A percentile compares a stretch with the other conserved stretches of the same genome.
phyloP scores from a whole-genome alignment of 2,113 vertebrate species.

The Calypte anna region DNA sequence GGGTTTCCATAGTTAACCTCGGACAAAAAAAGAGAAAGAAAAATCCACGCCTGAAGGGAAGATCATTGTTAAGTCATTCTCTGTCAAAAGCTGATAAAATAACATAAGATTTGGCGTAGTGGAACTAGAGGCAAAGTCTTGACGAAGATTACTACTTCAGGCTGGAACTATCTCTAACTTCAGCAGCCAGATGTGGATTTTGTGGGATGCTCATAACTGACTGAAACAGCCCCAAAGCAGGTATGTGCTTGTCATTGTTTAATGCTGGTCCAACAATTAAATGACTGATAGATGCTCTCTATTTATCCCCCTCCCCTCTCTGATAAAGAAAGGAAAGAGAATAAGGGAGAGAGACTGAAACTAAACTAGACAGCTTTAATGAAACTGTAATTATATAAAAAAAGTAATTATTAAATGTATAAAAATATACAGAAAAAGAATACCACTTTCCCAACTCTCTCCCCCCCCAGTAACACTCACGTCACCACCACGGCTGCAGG shows the following conservation, averaged over 20 bases:
- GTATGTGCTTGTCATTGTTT: background rate
- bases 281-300: no score
- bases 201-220: background rate
- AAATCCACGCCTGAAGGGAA: background rate
- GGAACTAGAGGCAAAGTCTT: background rate
- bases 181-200: background rate
- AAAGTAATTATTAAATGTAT: no score
- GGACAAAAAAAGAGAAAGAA: background rate
- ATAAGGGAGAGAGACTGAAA: no score
- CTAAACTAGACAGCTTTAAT: no score
- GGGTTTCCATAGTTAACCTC: background rate
- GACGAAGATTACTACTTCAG: background rate
- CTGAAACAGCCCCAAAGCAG: background rate
- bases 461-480: no score
- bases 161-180: background rate
- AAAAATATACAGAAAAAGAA: no score
- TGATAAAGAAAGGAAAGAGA: no score
- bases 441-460: no score
- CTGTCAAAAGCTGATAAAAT: background rate
- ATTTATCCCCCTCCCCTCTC: no score
- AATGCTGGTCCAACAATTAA: no score
- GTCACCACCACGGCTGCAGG: no score
- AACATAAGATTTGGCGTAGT: background rate
- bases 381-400: no score
- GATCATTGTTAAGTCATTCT: background rate